Evolutionary conservation across 2,113 vertebrate species (phyloP), one percentile per base, ranked within the genome.

Genomic region (Menidia beryllina): DNA sequence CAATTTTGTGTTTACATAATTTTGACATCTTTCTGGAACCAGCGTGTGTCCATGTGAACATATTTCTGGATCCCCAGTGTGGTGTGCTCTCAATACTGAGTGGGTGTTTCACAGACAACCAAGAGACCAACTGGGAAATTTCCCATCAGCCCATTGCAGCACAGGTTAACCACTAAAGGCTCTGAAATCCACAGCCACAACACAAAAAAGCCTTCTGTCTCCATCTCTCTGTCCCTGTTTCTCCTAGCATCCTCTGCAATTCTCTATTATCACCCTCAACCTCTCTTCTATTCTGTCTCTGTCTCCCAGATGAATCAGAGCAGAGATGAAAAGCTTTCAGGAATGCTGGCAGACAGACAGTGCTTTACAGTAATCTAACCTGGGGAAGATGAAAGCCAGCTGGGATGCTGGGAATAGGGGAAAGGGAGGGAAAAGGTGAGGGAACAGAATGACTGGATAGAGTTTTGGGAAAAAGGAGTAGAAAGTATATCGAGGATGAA

Each of bases 311-410:
- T 90, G 91, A 90, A 91, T 87, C 54, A 60, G 74, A 89, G 86
- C 77, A 69, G 79, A 89, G 89, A 91, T 91, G 89, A 92, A 91
- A 91, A 86, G 92, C 91, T 92, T 93, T 88, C 87, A 90, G 89
- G 90, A 92, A 90, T 86, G 76, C 86, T 90, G 88, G 88, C 88
- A 91, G 92, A 91, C 88, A 90, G 87, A 77, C 88, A 91, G 84
- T 86, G 85, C 85, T 91, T 92, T 91, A 92, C 86, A 83, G 90
- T 92, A 91, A 94, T 92, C 90, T 92, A 90, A 93, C 90, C 91
- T 91, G 86, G 83, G 74, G 81, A 86, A 89, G 89, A 91, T 92
- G 89, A 91, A 91, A 92, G 90, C 86, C 84, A 66, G 74, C 65
- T 81, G 85, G 86, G 89, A 82, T 70, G 65, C 81, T 81, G 83